These are phyloP conservation scores for Bungarus multicinctus DNA, from an alignment of 2,113 vertebrate genomes.

Conservation along the genomic window DNA sequence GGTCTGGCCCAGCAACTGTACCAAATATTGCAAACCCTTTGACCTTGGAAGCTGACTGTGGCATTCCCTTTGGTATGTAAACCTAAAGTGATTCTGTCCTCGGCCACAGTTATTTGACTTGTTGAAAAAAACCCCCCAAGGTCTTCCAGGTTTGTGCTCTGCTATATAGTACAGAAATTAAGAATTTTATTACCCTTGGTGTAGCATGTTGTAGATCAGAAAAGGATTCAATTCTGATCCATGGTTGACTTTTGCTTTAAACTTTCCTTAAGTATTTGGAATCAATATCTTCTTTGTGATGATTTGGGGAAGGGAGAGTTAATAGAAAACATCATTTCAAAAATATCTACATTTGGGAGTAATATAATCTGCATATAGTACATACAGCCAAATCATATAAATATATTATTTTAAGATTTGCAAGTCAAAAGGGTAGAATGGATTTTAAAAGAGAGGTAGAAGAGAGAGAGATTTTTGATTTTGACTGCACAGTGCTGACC, in stretches of 20 bases:
- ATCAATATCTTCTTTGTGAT: not conserved
- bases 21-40: not conserved
- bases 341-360: not conserved
- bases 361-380: not conserved
- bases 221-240: not conserved
- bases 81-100: not conserved
- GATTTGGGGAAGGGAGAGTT: not conserved
- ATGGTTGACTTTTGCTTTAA: not conserved
- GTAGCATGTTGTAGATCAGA: not conserved
- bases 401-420: not conserved
- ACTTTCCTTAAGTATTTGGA: not conserved
- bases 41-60: not conserved
- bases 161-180: not conserved
- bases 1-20: not conserved
- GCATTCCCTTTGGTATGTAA: not conserved
- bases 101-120: not conserved
- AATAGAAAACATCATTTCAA: not conserved
- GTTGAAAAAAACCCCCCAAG: not conserved
- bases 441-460: not conserved
- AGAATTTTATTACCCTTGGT: not conserved
- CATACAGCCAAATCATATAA: not conserved
- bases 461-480: not conserved
- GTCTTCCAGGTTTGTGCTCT: not conserved
- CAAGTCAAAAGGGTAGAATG: not conserved
- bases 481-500: not conserved